Evolutionary conservation across 2,797 vertebrate species (phyloP), one percentile per base, ranked within the genome.

Genomic region (Anguilla anguilla): DNA sequence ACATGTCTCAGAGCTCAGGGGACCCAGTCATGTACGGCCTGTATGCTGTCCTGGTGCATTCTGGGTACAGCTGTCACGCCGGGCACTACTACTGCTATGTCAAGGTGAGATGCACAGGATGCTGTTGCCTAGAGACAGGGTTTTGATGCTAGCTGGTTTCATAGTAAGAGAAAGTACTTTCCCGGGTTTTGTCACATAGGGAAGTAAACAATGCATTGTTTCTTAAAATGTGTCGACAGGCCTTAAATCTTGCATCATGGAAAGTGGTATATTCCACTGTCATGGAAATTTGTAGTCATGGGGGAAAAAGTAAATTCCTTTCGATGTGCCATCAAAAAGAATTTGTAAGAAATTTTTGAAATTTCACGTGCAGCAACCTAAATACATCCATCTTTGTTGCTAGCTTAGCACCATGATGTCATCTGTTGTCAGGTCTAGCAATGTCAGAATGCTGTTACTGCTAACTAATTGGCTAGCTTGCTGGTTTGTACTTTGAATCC

Each of bases 11-110:
- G 93, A 97, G 92, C 90, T 95, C 90, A 0, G 98, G 98, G 0
- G 97, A 98, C 35, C 96, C 98, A 0, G 95, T 99, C 35, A 96
- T 94, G 96, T 99, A 98, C 0, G 96, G 96, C 5, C 97, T 99
- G 57, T 99, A 99, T 0, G 98, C 98, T 0, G 98, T 99, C 55
- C 96, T 99, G 90, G 98, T 99, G 83, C 98, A 99, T 92, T 98
- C 98, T 2, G 98, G 98, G 39, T 97, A 98, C 93, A 98, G 97
- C 91, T 99, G 98, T 94, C 97, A 98, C 0, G 97, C 97, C 0
- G 98, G 98, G 0, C 98, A 99, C 92, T 99, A 99, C 88, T 99
- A 98, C 93, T 99, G 98, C 94, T 99, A 99, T 0, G 97, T 99
- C 85, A 99, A 99, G 96, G 98, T 98, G 86, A 92, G 94, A 86